phyloP scores from a whole-genome alignment of 2,888 invertebrate genomes.

The Alentia gelatinosa region DNA sequence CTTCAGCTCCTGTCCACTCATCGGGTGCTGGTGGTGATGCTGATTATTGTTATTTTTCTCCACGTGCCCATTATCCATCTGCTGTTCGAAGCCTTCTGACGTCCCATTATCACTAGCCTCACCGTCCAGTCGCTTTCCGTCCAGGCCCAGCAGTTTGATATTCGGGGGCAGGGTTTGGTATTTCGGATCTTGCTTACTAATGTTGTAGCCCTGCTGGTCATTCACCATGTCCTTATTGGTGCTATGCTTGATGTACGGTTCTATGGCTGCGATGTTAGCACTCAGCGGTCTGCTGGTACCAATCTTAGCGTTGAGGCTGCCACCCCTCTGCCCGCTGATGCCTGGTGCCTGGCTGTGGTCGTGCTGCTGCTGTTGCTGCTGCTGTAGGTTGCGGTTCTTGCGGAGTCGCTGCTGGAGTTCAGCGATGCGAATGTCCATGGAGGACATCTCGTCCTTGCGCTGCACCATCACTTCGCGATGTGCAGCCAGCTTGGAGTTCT shows the following conservation, averaged over 20 bases:
- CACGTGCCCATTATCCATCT: conserved; percentile 21
- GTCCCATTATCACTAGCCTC: not conserved
- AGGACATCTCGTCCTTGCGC: conserved; percentile 93
- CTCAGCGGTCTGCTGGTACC: conserved; percentile 37
- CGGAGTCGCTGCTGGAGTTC: conserved; percentile 95
- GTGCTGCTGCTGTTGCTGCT: conserved; percentile 56
- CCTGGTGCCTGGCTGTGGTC: conserved; percentile 55
- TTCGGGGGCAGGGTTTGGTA: conserved; percentile 95
- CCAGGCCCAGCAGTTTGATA: conserved; percentile 85
- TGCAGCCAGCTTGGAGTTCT: conserved; percentile 92
- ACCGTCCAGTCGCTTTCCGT: not conserved
- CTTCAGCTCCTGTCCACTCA: not conserved
- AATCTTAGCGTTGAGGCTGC: conserved; percentile 61
- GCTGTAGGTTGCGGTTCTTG: conserved; percentile 85
- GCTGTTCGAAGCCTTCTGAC: not conserved
- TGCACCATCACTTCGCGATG: conserved; percentile 93
- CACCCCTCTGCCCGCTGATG: conserved; percentile 62
- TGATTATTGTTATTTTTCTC: conserved; percentile 41
- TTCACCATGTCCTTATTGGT: not conserved
- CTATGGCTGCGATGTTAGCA: conserved; percentile 80
- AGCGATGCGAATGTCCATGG: conserved; percentile 95
- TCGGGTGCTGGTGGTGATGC: not conserved
- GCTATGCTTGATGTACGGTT: conserved; percentile 70
- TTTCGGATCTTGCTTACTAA: conserved; percentile 92
- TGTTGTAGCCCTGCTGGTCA: not conserved